phyloP scores from a whole-genome alignment of 2,113 vertebrate genomes.

The Paralichthys olivaceus region DNA sequence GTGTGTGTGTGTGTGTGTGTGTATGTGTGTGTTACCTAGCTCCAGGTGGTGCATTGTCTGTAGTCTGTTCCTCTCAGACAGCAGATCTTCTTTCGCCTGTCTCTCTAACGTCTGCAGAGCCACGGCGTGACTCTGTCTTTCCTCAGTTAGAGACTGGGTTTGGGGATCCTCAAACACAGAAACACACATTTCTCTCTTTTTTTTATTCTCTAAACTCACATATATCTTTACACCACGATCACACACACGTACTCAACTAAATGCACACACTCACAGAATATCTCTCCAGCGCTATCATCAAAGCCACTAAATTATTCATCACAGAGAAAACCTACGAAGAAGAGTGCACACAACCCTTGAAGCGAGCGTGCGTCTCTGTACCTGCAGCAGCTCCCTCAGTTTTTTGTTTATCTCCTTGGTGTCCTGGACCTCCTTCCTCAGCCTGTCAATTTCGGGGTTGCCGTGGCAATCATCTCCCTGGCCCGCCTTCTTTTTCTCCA shows the following conservation, averaged over 20 bases:
- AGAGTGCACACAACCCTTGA: not conserved
- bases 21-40: constrained; percentile 83
- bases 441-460: constrained; percentile 84
- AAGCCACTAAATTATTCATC: constrained; percentile 70
- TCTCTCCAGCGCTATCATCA: constrained; percentile 29
- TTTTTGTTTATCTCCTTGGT: constrained; percentile 86
- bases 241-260: not conserved
- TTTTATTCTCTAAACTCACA: constrained; percentile 10
- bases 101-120: constrained; percentile 87
- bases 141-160: constrained; percentile 81
- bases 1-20: constrained; percentile 5
- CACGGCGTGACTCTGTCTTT: constrained; percentile 82
- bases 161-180: constrained; percentile 81
- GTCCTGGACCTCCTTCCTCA: constrained; percentile 87
- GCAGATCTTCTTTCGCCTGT: constrained; percentile 85
- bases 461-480: constrained; percentile 79
- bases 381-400: constrained; percentile 87
- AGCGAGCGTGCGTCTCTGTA: constrained; percentile 50
- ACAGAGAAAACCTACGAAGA: constrained; percentile 51
- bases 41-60: constrained; percentile 87
- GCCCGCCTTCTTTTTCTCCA: constrained; percentile 76
- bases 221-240: no score
- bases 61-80: constrained; percentile 85
- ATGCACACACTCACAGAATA: not conserved
- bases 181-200: constrained; percentile 11